Conservation (phyloP, 2,888 invertebrate species). For the Aphrophora alni region DNA sequence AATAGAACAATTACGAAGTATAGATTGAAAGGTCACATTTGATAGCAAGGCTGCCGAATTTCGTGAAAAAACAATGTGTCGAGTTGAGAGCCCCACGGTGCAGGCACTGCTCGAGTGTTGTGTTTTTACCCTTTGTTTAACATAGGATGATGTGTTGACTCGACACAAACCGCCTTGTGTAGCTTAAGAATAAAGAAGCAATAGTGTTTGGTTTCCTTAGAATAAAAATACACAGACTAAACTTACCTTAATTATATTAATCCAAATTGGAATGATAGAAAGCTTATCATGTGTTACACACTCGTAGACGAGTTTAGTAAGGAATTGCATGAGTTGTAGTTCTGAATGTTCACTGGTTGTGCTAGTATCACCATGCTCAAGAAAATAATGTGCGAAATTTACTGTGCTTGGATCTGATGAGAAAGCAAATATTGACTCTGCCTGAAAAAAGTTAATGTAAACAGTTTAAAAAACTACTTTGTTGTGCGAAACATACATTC, state of each 20-base stretch:
- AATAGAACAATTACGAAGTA: too few species aligned
- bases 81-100: too few species aligned
- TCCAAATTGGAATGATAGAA: slow-evolving; percentile 75
- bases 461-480: background rate
- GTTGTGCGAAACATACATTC: background rate
- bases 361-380: slow-evolving; percentile 54
- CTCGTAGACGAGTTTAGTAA: slow-evolving; percentile 76
- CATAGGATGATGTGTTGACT: too few species aligned
- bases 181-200: too few species aligned
- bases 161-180: too few species aligned
- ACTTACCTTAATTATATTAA: slow-evolving; percentile 70
- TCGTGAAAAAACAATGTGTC: too few species aligned
- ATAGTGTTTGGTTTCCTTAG: too few species aligned
- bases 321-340: slow-evolving; percentile 63
- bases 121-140: too few species aligned
- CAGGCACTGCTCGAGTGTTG: too few species aligned
- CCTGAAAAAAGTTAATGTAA: slow-evolving; percentile 41
- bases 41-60: too few species aligned
- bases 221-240: too few species aligned
- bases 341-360: slow-evolving; percentile 42
- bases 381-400: slow-evolving; percentile 73
- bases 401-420: slow-evolving; percentile 74
- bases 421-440: slow-evolving; percentile 75
- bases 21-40: too few species aligned
- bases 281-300: slow-evolving; percentile 82